Conservation (phyloP, 2,797 vertebrate genomes). For the Glossophaga mutica region DNA sequence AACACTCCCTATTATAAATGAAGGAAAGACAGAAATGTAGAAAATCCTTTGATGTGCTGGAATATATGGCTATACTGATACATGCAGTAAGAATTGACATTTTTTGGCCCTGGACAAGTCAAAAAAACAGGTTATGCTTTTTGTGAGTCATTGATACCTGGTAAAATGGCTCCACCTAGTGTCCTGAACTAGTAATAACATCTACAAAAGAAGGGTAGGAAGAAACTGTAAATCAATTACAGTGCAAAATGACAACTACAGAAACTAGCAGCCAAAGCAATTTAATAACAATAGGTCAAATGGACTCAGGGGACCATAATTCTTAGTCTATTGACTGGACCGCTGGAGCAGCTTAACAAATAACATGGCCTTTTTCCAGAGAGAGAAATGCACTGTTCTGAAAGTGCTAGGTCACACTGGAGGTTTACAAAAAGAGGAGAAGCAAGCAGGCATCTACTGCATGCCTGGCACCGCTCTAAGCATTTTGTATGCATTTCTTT, state of each 20-base stretch:
- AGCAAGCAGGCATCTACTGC: background rate
- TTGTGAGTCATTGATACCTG: background rate
- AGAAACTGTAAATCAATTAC: constrained; percentile 50
- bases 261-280: constrained; percentile 38
- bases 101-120: background rate
- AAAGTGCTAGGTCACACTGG: background rate
- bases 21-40: background rate
- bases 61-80: background rate
- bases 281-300: constrained; percentile 56
- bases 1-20: background rate
- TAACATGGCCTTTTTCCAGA: constrained; percentile 8
- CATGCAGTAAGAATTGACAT: background rate
- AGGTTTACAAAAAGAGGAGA: background rate
- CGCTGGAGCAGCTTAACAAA: constrained; percentile 48
- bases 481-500: background rate
- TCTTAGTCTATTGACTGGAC: constrained; percentile 43
- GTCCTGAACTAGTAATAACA: background rate
- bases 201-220: background rate
- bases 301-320: constrained; percentile 48
- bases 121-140: background rate
- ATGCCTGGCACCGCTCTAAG: background rate
- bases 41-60: background rate
- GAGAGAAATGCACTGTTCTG: background rate
- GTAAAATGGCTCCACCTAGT: constrained; percentile 66
- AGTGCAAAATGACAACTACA: constrained; percentile 53